Evolutionary conservation across 1,140 invertebrate genomes (phyloP), one percentile per base, ranked within the genome.

Genomic region (Camponotus vicinus): DNA sequence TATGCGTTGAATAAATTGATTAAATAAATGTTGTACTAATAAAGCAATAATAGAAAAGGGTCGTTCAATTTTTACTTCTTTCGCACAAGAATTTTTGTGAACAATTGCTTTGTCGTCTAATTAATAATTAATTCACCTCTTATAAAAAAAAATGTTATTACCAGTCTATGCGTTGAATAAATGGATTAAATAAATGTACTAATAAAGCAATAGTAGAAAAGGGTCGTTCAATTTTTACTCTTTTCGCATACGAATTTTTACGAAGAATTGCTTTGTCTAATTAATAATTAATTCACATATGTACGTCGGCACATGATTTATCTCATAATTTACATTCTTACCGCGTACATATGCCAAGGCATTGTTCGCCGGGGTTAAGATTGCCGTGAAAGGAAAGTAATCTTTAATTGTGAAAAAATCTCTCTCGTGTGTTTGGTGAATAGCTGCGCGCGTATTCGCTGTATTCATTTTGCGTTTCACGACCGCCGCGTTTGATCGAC

Each of bases 351-450:
- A 61, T 27, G 21, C 37, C 11, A 67, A 45, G 42, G 18, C 27
- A 71, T 59, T 32, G 66, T 42, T 57, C 27, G 78, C 45, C 37
- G 49, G 15, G 15, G 9, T 37, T 59, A 21, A 75, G 27, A 61
- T 73, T 49, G 13, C 40, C 27, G 55, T 59, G 55, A 75, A 83
- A 75, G 69, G n/a, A 75, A 59, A 61, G 55, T 71, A 71, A 82
- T 82, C 49, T 73, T 82, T 73, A 49, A 82, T 61, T 59, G 8
- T 73, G 40, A 82, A 82, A 73, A 59, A 59, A 59, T 57, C 59
- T 73, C 61, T 32, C 40, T 37, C 40, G 13, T 49, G 9, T 11
- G 9, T 11, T 40, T 45, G 61, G 7, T 61, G 55, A 82, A 82
- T 82, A 61, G 27, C 40, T 40, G 18, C 18, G 34, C 21, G 42